phyloP scores from a whole-genome alignment of 2,797 vertebrate genomes.

The Coregonus suidteri region DNA sequence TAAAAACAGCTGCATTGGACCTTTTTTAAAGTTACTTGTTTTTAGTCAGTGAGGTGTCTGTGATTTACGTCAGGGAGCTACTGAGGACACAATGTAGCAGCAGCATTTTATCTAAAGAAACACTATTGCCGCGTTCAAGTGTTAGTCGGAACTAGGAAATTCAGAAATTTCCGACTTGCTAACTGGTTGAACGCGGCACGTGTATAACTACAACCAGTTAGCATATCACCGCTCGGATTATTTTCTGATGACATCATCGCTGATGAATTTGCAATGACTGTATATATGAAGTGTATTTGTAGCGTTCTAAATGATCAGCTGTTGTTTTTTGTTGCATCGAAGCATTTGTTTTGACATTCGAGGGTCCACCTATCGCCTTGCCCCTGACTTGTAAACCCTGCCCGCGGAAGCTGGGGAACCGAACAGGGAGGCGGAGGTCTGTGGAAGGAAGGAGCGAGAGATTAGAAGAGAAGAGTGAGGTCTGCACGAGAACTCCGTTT shows the following conservation, averaged over 20 bases:
- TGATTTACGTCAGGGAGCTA: slow-evolving; percentile 44
- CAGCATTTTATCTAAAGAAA: background rate
- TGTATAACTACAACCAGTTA: no score
- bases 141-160: no score
- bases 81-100: slow-evolving; percentile 41
- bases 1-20: no score
- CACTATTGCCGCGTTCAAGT: background rate
- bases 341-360: slow-evolving; percentile 24
- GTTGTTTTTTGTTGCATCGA: slow-evolving; percentile 17
- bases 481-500: slow-evolving; percentile 47
- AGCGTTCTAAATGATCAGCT: background rate
- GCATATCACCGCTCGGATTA: no score
- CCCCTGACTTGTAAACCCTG: slow-evolving; percentile 59
- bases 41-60: slow-evolving; percentile 3
- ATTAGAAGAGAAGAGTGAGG: background rate
- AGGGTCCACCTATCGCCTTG: background rate
- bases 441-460: background rate
- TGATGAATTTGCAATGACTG: background rate
- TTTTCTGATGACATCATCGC: background rate
- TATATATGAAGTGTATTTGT: background rate
- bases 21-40: slow-evolving; percentile 2
- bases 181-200: no score
- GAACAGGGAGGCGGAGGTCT: background rate
- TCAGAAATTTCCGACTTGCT: no score
- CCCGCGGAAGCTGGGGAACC: slow-evolving; percentile 57